Percentiles rank a stretch among this genome's conserved stretches.
phyloP scores from a whole-genome alignment of 2,888 invertebrate species.

The Drosophila macrothrix region DNA sequence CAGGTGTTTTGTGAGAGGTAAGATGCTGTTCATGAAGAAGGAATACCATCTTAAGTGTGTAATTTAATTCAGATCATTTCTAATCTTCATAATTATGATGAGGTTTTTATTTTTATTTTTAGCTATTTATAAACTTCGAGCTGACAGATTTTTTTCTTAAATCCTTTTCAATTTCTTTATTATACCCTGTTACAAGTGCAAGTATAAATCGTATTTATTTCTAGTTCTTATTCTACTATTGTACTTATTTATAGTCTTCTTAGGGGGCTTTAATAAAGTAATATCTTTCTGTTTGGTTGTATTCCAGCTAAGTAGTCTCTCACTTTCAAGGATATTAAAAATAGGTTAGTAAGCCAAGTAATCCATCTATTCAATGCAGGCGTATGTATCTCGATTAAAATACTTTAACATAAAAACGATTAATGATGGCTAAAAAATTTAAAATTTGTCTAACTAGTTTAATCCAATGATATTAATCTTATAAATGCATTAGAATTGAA shows the following conservation, averaged over 20 bases:
- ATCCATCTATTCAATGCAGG: not conserved
- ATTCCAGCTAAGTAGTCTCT: not conserved
- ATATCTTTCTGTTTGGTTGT: not conserved
- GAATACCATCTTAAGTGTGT: not conserved
- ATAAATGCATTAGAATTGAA: not conserved
- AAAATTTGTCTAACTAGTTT: not conserved
- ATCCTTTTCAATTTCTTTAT: not conserved
- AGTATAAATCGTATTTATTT: not conserved
- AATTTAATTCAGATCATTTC: slow-evolving; percentile 17
- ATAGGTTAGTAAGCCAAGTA: not conserved
- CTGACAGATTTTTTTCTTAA: not conserved
- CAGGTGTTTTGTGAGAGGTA: slow-evolving; percentile 19
- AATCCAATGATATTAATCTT: not conserved
- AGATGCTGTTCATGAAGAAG: not conserved
- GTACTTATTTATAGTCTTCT: not conserved
- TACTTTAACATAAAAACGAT: not conserved
- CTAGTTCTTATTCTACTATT: not conserved
- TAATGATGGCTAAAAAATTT: not conserved
- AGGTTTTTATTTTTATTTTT: not conserved
- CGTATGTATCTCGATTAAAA: not conserved
- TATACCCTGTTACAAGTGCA: not conserved
- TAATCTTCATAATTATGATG: slow-evolving; percentile 7
- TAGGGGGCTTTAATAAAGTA: not conserved
- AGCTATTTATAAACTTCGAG: not conserved
- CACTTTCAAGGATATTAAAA: not conserved